Evolutionary conservation across 35 echinoderm and acorn worm species (phyloP), one percentile per base, ranked within the genome.

Genomic region (Apostichopus parvimensis): DNA sequence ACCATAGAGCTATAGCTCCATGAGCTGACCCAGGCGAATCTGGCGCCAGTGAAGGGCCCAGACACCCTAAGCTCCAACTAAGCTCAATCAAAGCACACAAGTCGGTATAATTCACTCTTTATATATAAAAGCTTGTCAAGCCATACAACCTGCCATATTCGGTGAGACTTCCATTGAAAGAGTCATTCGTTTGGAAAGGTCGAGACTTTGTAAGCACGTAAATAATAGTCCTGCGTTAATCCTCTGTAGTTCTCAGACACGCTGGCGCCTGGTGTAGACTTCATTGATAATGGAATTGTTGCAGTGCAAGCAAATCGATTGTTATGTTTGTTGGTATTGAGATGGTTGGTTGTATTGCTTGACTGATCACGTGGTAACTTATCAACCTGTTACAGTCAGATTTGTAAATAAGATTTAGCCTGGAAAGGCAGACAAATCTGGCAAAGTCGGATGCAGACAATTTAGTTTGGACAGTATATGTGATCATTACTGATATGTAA

Each of bases 21-120:
- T 45, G 34, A 45, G 34, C 34, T 45, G 34, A 45, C 34, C 34
- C 34, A 45, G 34, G 34, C 34, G 34, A 53, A 82, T 53, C 79
- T 82, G 79, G 79, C 79, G 79, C 79, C 79, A 82, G 79, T 54
- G 79, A 82, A 6, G 55, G 55, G 79, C 55, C 79, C 79, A 82
- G 79, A 82, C 79, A 82, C 8, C 55, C n/a, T 82, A 54, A 82
- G 55, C 14, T 13, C 79, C 79, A 54, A 53, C 79, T 82, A 54
- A 17, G 64, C 15, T 53, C 25, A 82, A 82, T 55, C 12, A 82
- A 82, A 82, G 55, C 54, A 82, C 79, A 82, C 79, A 82, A 82
- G 55, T 25, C 45, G 6, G 64, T 68, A 14, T 56, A 15, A 82
- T 82, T 82, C 79, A 82, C 45, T 55, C 79, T 56, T 82, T 68